These are phyloP conservation scores for Actias luna DNA, from an alignment of 2,888 invertebrate genomes.

Conservation along the genomic window DNA sequence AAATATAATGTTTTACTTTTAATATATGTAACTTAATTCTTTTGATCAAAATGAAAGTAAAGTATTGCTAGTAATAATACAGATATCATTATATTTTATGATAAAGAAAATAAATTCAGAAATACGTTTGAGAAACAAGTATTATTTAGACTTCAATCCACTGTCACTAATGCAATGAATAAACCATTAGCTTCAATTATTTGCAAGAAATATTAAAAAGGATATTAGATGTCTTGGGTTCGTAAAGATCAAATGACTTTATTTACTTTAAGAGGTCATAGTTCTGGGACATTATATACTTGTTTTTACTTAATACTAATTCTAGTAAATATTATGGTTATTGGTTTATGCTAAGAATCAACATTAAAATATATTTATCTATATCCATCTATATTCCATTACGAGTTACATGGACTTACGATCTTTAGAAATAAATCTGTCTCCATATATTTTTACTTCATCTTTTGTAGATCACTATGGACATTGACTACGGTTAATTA, in stretches of 20 bases:
- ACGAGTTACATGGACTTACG: no score
- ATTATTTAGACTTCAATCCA: constrained; percentile 18
- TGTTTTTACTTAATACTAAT: no score
- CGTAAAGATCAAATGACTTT: neutral
- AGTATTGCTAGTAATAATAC: neutral
- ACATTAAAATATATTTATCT: no score
- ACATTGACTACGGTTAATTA: no score
- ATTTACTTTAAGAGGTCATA: neutral
- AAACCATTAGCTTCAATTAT: constrained; percentile 19
- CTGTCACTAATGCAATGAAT: constrained; percentile 21
- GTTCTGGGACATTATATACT: neutral
- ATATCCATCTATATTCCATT: no score
- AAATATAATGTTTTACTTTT: no score
- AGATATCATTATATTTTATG: neutral
- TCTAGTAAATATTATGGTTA: no score
- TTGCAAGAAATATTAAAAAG: constrained; percentile 7
- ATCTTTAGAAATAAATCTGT: no score
- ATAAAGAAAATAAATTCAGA: neutral
- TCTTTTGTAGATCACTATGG: no score
- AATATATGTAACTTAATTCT: no score
- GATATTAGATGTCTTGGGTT: neutral
- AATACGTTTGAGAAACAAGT: neutral
- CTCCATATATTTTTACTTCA: no score
- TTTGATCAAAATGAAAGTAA: neutral
- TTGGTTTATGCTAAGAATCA: no score